A percentile compares a stretch with the other conserved stretches of the same genome.
These are phyloP conservation scores for Isoperla grammatica DNA, from an alignment of 2,888 invertebrate species.

Conservation along the genomic window DNA sequence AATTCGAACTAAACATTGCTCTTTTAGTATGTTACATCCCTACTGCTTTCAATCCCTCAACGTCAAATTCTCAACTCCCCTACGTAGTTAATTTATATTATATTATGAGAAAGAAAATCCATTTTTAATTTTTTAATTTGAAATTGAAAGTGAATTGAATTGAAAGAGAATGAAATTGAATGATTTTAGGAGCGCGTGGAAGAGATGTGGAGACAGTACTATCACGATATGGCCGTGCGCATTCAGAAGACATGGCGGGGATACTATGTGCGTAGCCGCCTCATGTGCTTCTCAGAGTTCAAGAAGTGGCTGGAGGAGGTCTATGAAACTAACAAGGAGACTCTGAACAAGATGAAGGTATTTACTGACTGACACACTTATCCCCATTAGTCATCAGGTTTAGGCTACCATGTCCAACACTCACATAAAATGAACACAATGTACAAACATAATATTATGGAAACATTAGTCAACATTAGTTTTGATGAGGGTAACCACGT, in stretches of 20 bases:
- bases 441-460: no score
- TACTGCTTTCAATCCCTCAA: no score
- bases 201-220: slow-evolving; percentile 30
- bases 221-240: slow-evolving; percentile 38
- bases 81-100: no score
- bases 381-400: neutral
- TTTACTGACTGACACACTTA: neutral
- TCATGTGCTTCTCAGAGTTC: slow-evolving; percentile 26
- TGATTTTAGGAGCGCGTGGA: slow-evolving; percentile 2
- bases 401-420: neutral
- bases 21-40: no score
- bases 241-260: slow-evolving; percentile 43
- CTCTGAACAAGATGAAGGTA: slow-evolving; percentile 32
- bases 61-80: no score
- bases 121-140: no score
- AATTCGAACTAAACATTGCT: no score
- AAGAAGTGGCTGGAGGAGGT: slow-evolving; percentile 33
- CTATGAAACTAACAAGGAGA: slow-evolving; percentile 33
- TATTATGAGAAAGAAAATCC: no score
- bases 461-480: no score
- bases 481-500: no score
- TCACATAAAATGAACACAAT: neutral
- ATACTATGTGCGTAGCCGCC: slow-evolving; percentile 33
- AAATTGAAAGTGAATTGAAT: no score
- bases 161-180: no score